These are phyloP conservation scores for Romanogobio albipinnatus DNA, from an alignment of 2,113 vertebrate species.

Conservation along the genomic window DNA sequence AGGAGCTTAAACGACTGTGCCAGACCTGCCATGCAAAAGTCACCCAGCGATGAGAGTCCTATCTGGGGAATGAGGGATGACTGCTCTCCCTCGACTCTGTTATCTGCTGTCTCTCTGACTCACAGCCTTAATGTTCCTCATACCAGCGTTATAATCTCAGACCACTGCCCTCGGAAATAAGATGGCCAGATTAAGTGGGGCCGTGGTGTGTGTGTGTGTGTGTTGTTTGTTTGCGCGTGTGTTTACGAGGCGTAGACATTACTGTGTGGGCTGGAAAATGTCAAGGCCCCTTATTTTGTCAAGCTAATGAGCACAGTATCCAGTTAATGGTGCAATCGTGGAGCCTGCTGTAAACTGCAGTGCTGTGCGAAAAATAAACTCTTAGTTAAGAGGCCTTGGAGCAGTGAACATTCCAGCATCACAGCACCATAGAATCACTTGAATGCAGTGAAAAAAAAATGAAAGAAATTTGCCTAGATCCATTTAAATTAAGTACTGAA, in stretches of 20 bases:
- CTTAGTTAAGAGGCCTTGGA: conserved; percentile 36
- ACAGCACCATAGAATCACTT: not conserved
- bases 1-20: conserved; percentile 24
- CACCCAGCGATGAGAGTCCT: conserved; percentile 14
- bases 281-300: conserved; percentile 50
- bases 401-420: not conserved
- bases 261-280: conserved; percentile 53
- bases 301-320: conserved; percentile 52
- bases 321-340: conserved; percentile 38
- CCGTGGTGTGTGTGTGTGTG: conserved; percentile 27
- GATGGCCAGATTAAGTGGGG: conserved; percentile 25
- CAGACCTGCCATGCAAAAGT: conserved; percentile 10
- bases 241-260: conserved; percentile 35
- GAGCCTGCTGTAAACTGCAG: conserved; percentile 43
- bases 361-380: conserved; percentile 27
- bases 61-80: conserved; percentile 10
- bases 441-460: not conserved
- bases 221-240: conserved; percentile 16
- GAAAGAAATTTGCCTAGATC: conserved; percentile 2
- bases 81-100: conserved; percentile 31
- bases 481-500: not conserved
- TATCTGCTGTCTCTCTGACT: conserved; percentile 43
- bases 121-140: conserved; percentile 52
- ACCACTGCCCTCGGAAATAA: conserved; percentile 47
- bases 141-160: conserved; percentile 39